Evolutionary conservation across 2,888 invertebrate species (phyloP), one percentile per base, ranked within the genome.

Genomic region (Tetrapedia diversipes): DNA sequence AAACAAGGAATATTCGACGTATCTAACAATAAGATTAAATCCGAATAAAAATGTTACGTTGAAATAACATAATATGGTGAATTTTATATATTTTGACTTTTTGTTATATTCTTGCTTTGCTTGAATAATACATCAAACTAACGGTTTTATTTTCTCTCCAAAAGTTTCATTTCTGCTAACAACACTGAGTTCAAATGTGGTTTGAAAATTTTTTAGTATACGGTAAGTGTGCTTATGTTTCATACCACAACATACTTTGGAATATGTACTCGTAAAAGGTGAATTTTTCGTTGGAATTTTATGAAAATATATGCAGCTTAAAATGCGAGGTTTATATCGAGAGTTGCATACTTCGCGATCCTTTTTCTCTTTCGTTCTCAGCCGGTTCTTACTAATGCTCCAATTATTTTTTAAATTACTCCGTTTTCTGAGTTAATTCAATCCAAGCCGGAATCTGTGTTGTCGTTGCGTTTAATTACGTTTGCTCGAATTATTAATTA

Each of bases 391-490:
- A 14, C 29, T 37, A 49, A 60, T 43, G 56, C 54, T 24, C 54
- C 60, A 43, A 54, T 65, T 49, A 72, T 29, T 49, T 54, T 19
- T 37, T 43, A 66, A 60, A 66, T 75, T 64, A 22, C 41, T 39
- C 19, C 41, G 19, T 39, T 49, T 19, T 16, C 8, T 10, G 14
- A 10, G 14, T 39, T 34, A 32, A 49, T 22, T 34, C 10, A 16
- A 53, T 72, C 6, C 10, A 3, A 3, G 24, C 0, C 4, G 16
- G 19, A 16, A 14, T 29, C 7, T 16, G 19, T 1, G 14, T 16
- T 16, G 11, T n/a, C 11, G 34, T 2, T 6, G 16, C 14, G 14
- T 53, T 4, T 14, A 27, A 11, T 37, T 19, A 16, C 6, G 11
- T 34, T 1, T 8, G 14, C n/a, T 7, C n/a, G 32, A 37, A 37